A percentile compares a stretch with the other conserved stretches of the same genome.
Conservation (phyloP, 2,797 vertebrate species). For the Xerus rutilus region DNA sequence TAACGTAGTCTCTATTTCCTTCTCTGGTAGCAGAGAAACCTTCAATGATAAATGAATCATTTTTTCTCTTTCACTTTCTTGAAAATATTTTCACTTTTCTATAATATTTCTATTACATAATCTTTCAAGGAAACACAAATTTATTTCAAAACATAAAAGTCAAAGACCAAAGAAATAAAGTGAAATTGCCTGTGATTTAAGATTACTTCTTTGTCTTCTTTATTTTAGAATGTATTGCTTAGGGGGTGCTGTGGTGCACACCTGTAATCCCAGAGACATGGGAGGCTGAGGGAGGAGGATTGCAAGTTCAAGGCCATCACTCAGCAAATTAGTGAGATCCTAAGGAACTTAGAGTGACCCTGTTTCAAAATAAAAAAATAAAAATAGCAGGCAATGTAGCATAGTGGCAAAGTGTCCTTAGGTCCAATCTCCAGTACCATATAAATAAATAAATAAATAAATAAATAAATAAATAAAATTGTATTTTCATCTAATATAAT, state of each 20-base stretch:
- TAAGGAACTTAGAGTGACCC: too few species aligned
- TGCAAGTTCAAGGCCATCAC: too few species aligned
- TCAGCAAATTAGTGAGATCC: too few species aligned
- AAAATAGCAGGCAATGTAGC: too few species aligned
- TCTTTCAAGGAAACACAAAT: not conserved
- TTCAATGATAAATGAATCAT: not conserved
- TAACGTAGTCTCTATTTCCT: not conserved
- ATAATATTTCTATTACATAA: not conserved
- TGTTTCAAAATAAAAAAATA: too few species aligned
- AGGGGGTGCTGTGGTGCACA: fast-evolving
- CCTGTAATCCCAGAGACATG: too few species aligned
- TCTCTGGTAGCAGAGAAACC: not conserved
- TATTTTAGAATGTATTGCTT: not conserved
- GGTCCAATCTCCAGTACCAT: too few species aligned
- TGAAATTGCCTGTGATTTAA: not conserved
- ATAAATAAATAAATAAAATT: too few species aligned
- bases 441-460: too few species aligned
- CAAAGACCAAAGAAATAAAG: not conserved
- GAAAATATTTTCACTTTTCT: not conserved
- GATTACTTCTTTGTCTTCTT: not conserved
- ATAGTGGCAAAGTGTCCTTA: too few species aligned
- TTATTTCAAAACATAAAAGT: not conserved
- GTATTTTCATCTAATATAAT: not conserved
- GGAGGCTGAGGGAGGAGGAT: too few species aligned
- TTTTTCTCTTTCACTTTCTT: not conserved